Conservation (phyloP, 1,140 invertebrate genomes). For the Samia ricini region DNA sequence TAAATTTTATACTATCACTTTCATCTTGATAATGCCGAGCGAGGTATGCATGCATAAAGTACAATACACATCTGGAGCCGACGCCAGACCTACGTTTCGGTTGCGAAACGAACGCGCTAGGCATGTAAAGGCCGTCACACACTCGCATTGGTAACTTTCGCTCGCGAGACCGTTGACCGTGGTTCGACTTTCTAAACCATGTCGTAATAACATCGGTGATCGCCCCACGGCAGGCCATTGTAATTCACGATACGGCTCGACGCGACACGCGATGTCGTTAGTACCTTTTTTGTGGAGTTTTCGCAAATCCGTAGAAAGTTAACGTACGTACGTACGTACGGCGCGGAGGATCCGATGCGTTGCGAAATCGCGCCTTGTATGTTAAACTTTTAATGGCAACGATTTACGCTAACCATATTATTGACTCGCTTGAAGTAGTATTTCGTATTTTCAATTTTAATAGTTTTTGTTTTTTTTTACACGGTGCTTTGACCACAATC, state of each 20-base stretch:
- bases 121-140: conserved; percentile 43
- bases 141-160: conserved; percentile 62
- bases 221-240: conserved; percentile 55
- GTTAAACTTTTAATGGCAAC: not conserved
- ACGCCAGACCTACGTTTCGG: conserved; percentile 5
- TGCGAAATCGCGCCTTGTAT: not conserved
- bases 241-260: conserved; percentile 67
- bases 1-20: conserved; percentile 39
- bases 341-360: conserved; percentile 5
- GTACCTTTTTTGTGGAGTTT: conserved; percentile 52
- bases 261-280: conserved; percentile 68
- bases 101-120: conserved; percentile 49
- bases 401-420: not conserved
- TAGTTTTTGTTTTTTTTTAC: no score
- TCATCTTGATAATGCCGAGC: conserved; percentile 33
- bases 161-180: conserved; percentile 68
- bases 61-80: conserved; percentile 7
- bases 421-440: no score
- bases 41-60: not conserved
- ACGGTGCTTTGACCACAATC: no score
- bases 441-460: no score
- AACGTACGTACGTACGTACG: not conserved
- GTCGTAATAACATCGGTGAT: conserved; percentile 69
- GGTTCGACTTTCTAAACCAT: conserved; percentile 71
- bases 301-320: conserved; percentile 66